Conservation (phyloP, 2,113 vertebrate genomes). For the Australoheros scitulus region DNA sequence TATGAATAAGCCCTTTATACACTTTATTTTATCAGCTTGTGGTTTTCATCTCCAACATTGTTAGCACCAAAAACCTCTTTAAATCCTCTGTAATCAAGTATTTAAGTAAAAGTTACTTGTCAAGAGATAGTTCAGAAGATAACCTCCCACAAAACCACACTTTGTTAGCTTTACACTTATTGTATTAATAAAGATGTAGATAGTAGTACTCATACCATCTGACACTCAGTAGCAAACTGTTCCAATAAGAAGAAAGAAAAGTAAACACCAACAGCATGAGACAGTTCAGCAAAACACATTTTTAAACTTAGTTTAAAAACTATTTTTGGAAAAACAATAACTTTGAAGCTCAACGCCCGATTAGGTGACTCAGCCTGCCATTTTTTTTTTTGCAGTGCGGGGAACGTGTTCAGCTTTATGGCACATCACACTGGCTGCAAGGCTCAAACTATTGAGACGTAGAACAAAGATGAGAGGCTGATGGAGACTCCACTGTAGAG, state of each 20-base stretch:
- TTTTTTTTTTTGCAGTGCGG: neutral
- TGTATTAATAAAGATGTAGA: neutral
- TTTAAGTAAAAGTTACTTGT: neutral
- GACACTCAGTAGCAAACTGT: neutral
- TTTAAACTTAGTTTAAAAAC: neutral
- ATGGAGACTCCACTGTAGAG: constrained; percentile 58
- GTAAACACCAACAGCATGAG: neutral
- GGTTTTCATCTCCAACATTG: neutral
- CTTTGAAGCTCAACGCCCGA: neutral
- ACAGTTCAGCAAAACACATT: neutral
- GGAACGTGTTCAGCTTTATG: neutral
- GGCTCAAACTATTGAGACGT: constrained; percentile 23
- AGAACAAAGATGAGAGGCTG: constrained; percentile 50
- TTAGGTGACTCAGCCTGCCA: neutral
- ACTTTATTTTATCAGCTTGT: no score
- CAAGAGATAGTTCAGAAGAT: neutral
- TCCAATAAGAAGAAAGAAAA: no score
- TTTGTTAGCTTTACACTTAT: neutral
- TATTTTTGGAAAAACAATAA: neutral
- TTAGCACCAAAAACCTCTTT: neutral
- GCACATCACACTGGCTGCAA: constrained; percentile 5
- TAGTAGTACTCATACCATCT: neutral
- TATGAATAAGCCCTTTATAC: neutral
- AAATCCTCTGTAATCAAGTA: neutral
- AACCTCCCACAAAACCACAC: neutral